phyloP scores from a whole-genome alignment of 1,140 invertebrate species.

The Odontomachus brunneus region DNA sequence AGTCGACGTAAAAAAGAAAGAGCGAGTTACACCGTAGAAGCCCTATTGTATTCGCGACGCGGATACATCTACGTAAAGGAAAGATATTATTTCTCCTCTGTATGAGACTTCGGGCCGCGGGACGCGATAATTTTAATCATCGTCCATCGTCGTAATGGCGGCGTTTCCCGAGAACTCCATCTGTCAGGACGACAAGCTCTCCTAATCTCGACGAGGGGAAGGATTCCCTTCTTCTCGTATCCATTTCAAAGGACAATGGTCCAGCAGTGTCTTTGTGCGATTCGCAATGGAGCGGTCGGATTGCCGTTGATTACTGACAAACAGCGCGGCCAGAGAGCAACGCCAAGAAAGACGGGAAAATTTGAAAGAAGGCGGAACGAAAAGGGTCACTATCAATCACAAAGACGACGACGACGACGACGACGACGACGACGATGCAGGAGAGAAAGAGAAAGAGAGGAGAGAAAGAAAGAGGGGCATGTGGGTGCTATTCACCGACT shows the following conservation, averaged over 20 bases:
- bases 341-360: slow-evolving; percentile 49
- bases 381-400: slow-evolving; percentile 69
- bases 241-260: slow-evolving; percentile 75
- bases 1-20: not conserved
- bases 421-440: too few species aligned
- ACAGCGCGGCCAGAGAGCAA: slow-evolving; percentile 58
- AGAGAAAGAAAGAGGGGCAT: slow-evolving; percentile 44
- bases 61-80: slow-evolving; percentile 1
- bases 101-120: slow-evolving; percentile 2
- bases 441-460: too few species aligned
- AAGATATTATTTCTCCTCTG: slow-evolving; percentile 24
- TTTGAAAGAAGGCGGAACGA: slow-evolving; percentile 54
- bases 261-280: slow-evolving; percentile 73
- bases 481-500: slow-evolving; percentile 34
- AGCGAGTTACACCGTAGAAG: slow-evolving; percentile 15
- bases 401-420: slow-evolving; percentile 27
- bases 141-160: slow-evolving; percentile 66
- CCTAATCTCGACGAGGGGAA: slow-evolving; percentile 42
- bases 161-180: slow-evolving; percentile 55
- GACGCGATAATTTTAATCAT: slow-evolving; percentile 42
- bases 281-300: slow-evolving; percentile 67
- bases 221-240: slow-evolving; percentile 59
- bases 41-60: not conserved
- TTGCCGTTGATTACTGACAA: slow-evolving; percentile 74
- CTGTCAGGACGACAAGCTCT: slow-evolving; percentile 65